A percentile compares a stretch with the other conserved stretches of the same genome.
Conservation (phyloP, 2,888 invertebrate genomes). For the Heteropelma amictum region DNA sequence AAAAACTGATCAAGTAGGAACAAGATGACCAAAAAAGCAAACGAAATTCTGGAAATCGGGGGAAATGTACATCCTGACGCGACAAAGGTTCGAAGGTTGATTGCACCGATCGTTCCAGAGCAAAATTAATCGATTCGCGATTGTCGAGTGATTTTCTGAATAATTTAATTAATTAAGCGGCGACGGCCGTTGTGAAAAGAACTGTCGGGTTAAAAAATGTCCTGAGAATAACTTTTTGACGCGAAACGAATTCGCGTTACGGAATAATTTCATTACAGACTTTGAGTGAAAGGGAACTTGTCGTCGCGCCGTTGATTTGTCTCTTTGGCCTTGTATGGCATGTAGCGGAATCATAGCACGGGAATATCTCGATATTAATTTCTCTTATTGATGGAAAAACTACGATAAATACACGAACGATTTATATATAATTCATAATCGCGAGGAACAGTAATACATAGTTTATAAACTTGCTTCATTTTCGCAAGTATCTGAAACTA, state of each 20-base stretch:
- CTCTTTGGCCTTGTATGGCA: slow-evolving; percentile 3
- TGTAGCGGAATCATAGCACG: not conserved
- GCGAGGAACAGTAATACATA: not conserved
- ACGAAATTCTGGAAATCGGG: too few species aligned
- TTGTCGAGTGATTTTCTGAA: too few species aligned
- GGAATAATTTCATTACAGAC: not conserved
- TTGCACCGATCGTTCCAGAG: too few species aligned
- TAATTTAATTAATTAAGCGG: too few species aligned
- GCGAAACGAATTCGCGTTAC: not conserved
- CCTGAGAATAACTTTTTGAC: not conserved
- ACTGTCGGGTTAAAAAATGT: not conserved
- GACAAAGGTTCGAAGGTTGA: too few species aligned
- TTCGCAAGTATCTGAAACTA: too few species aligned
- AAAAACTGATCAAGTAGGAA: too few species aligned
- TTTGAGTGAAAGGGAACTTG: slow-evolving; percentile 1
- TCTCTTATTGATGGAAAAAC: not conserved
- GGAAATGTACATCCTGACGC: too few species aligned
- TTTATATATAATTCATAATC: not conserved
- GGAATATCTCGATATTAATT: not conserved
- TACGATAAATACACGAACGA: not conserved
- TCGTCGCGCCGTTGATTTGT: not conserved
- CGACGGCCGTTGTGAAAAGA: too few species aligned
- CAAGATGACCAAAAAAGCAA: too few species aligned
- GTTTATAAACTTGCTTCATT: too few species aligned
- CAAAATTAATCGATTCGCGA: too few species aligned